Percentiles rank a stretch among this genome's conserved stretches.
phyloP scores from a whole-genome alignment of 2,888 invertebrate genomes.

The Tineola bisselliella region DNA sequence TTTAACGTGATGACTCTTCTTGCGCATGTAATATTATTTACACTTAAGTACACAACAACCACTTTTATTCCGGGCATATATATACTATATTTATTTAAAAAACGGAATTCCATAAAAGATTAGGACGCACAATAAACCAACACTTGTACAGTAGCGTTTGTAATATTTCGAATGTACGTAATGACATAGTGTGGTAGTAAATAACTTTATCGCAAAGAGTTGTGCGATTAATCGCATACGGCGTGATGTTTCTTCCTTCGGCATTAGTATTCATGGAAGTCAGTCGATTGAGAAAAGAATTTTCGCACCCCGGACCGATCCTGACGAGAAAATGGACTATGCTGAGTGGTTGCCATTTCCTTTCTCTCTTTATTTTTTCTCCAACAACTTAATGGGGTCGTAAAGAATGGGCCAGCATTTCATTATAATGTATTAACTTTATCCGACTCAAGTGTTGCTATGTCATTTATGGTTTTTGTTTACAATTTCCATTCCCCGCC shows the following conservation, averaged over 20 bases:
- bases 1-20: neutral
- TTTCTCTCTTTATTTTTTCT: slow-evolving; percentile 51
- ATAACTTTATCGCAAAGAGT: slow-evolving; percentile 7
- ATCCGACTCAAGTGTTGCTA: slow-evolving; percentile 9
- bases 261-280: slow-evolving; percentile 65
- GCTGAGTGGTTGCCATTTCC: slow-evolving; percentile 58
- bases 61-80: too few relatives aligned
- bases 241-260: slow-evolving; percentile 39
- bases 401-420: slow-evolving; percentile 53
- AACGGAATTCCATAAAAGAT: too few relatives aligned
- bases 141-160: too few relatives aligned
- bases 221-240: slow-evolving; percentile 32
- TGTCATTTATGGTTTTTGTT: slow-evolving; percentile 13
- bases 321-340: slow-evolving; percentile 42
- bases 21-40: neutral
- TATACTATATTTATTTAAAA: too few relatives aligned
- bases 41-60: too few relatives aligned
- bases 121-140: too few relatives aligned
- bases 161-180: too few relatives aligned
- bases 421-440: slow-evolving; percentile 54
- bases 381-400: slow-evolving; percentile 59
- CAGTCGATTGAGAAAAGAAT: slow-evolving; percentile 63
- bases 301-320: slow-evolving; percentile 50
- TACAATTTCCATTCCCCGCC: slow-evolving; percentile 3
- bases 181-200: neutral